phyloP scores from a whole-genome alignment of 2,888 invertebrate species.

The Cabera pusaria region DNA sequence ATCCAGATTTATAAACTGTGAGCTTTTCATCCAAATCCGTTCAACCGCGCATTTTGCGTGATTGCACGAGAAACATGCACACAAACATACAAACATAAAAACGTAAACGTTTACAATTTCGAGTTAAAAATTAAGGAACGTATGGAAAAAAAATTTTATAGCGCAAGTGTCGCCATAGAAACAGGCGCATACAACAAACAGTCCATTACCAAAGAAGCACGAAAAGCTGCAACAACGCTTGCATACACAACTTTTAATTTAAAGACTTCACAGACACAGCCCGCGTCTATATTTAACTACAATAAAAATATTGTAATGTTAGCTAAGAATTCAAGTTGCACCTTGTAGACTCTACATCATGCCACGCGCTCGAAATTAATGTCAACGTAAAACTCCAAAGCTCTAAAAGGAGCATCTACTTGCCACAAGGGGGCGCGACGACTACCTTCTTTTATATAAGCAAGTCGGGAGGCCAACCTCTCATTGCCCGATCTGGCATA shows the following conservation, averaged over 20 bases:
- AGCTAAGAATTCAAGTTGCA: constrained; percentile 16
- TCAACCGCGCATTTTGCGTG: too few relatives aligned
- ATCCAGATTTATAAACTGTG: too few relatives aligned
- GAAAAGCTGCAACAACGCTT: constrained; percentile 4
- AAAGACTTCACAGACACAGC: constrained; percentile 4
- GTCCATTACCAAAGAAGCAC: constrained; percentile 2
- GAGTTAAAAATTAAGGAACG: too few relatives aligned
- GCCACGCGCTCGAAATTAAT: constrained; percentile 18
- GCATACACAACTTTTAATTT: constrained; percentile 5
- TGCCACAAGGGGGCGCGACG: constrained; percentile 62
- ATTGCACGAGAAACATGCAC: too few relatives aligned
- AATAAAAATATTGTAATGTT: constrained; percentile 20
- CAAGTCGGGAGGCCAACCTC: constrained; percentile 52
- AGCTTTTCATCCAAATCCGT: too few relatives aligned
- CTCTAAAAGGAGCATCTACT: constrained; percentile 51
- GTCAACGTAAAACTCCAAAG: constrained; percentile 12
- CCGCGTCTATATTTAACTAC: constrained; percentile 14
- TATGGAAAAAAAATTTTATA: too few relatives aligned
- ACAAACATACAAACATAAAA: too few relatives aligned
- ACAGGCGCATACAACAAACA: too few relatives aligned
- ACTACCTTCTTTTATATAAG: constrained; percentile 62
- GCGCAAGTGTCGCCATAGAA: too few relatives aligned
- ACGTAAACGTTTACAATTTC: too few relatives aligned
- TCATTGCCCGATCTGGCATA: constrained; percentile 66
- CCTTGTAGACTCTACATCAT: constrained; percentile 17